Conservation (phyloP, 2,797 vertebrate species). For the Pempheris klunzingeri region DNA sequence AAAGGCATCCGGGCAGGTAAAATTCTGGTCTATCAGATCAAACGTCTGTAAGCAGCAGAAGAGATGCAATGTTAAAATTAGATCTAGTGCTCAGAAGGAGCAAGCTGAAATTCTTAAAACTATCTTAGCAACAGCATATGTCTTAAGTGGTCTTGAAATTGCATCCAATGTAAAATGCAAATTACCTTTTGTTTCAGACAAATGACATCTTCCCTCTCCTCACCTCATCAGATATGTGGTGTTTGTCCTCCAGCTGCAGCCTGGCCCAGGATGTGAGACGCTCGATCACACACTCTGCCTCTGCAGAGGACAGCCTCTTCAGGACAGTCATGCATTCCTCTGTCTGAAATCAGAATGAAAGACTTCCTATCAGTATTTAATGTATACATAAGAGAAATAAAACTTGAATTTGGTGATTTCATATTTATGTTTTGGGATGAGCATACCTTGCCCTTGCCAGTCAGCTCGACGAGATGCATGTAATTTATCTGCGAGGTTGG, state of each 20-base stretch:
- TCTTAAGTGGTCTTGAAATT: not conserved
- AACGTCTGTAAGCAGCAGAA: not conserved
- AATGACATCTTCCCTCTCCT: not conserved
- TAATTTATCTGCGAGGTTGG: constrained; percentile 88
- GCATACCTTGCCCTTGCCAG: constrained; percentile 88
- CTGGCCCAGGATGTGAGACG: constrained; percentile 89
- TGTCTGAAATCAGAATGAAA: constrained; percentile 78
- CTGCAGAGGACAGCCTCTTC: constrained; percentile 83
- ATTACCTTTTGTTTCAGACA: not conserved
- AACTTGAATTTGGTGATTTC: not conserved
- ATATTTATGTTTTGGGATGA: not conserved
- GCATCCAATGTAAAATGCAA: not conserved
- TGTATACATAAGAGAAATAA: not conserved
- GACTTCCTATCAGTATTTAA: not conserved
- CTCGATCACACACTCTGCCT: constrained; percentile 88
- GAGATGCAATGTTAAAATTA: not conserved
- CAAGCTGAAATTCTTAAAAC: not conserved
- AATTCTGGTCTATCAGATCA: not conserved
- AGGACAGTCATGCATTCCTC: constrained; percentile 87
- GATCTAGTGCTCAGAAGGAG: not conserved
- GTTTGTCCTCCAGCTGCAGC: constrained; percentile 87
- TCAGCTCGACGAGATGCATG: constrained; percentile 88
- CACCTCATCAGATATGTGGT: constrained; percentile 88
- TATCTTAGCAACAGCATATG: not conserved
- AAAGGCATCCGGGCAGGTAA: not conserved